Evolutionary conservation across 2,113 vertebrate genomes (phyloP), one percentile per base, ranked within the genome.

Genomic region (Trogon surrucura): DNA sequence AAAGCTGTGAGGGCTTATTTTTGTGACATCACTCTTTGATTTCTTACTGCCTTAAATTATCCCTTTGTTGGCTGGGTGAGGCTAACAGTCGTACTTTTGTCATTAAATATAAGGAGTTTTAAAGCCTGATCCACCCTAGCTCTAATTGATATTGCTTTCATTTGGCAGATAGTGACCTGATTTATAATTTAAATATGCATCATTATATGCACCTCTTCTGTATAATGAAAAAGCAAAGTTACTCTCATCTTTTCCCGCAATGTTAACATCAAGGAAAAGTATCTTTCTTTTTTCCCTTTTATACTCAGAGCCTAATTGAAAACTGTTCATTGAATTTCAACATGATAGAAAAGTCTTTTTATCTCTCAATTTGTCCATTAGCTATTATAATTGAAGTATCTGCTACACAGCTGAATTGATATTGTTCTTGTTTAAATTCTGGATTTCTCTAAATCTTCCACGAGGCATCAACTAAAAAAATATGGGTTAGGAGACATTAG

Each of bases 101-200:
- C 98, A 98, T 98, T 98, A 98, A 98, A 98, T 98, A 98, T 98
- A 98, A 98, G 98, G 97, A 97, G 95, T 98, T 98, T 98, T 98
- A 98, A 97, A 97, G 97, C 94, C 95, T 97, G 97, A 98, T 98
- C 98, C 98, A 98, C 97, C 97, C 98, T 96, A 95, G 95, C 96
- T 97, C 97, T 98, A 98, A 98, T 98, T 98, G 98, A 98, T 98
- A 98, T 96, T 98, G 98, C 98, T 98, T 98, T 98, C 97, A 97
- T 98, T 98, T 98, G 98, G 98, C 98, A 98, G 98, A 98, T 97
- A 98, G 97, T 96, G 96, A 98, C 98, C 98, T 98, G 98, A 98
- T 98, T 98, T 98, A 98, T 98, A 98, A 98, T 98, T 98, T 98
- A 98, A 98, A 98, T 98, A 98, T 97, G 97, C 96, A 38, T 98